phyloP scores from a whole-genome alignment of 2,888 invertebrate species.

The Synanthedon myopaeformis region DNA sequence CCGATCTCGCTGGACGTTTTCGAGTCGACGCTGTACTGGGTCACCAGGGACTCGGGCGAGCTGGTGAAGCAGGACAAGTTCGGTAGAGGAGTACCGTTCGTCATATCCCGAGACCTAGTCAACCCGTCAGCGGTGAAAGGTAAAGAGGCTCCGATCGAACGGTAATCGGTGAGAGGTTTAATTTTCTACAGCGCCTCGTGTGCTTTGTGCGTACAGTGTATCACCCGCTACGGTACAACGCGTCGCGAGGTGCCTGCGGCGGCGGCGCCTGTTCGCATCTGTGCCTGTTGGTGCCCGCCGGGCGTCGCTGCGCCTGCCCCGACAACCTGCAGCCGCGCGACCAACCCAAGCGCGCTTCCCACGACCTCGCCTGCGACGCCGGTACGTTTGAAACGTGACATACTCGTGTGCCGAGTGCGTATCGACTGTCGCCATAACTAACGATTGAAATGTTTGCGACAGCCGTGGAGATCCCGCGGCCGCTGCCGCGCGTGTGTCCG shows the following conservation, averaged over 20 bases:
- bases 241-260: constrained; percentile 73
- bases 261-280: constrained; percentile 87
- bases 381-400: constrained; percentile 36
- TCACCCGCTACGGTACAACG: constrained; percentile 86
- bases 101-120: constrained; percentile 84
- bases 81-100: constrained; percentile 90
- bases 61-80: constrained; percentile 95
- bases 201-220: constrained; percentile 67
- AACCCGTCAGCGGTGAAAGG: constrained; percentile 89
- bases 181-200: background rate
- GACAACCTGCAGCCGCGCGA: constrained; percentile 65
- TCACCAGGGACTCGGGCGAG: constrained; percentile 90
- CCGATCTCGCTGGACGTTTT: constrained; percentile 93
- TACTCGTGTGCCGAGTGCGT: background rate
- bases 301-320: constrained; percentile 92
- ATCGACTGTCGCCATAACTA: background rate
- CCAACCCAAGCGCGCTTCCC: constrained; percentile 64
- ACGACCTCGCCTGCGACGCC: constrained; percentile 84
- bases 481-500: constrained; percentile 81
- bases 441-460: constrained; percentile 5
- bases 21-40: constrained; percentile 93
- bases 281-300: constrained; percentile 90
- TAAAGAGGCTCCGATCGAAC: constrained; percentile 18
- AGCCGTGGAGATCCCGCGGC: constrained; percentile 80
- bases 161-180: too few relatives aligned